phyloP scores from a whole-genome alignment of 2,888 invertebrate species.

The Poecilus cupreus region DNA sequence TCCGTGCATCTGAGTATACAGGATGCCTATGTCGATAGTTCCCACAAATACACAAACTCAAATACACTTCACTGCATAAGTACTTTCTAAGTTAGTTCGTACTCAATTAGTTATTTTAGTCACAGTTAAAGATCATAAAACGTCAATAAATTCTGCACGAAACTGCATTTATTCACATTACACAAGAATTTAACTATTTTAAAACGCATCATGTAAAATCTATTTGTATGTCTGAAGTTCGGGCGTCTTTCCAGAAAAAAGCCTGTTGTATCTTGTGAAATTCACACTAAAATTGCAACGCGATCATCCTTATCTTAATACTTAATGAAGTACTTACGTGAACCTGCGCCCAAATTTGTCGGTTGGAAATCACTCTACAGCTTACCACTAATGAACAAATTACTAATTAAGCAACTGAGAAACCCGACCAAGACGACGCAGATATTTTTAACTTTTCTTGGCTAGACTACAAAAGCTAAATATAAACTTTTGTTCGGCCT shows the following conservation, averaged over 20 bases:
- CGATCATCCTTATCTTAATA: not conserved
- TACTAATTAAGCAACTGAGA: conserved; percentile 21
- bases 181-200: conserved; percentile 5
- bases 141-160: not conserved
- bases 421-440: not conserved
- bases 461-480: conserved; percentile 16
- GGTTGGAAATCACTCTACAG: not conserved
- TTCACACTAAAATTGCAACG: not conserved
- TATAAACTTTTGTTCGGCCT: conserved; percentile 51
- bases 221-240: conserved; percentile 7
- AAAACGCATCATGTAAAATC: not conserved
- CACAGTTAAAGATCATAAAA: not conserved
- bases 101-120: not conserved
- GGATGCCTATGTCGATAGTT: too few relatives aligned
- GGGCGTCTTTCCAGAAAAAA: not conserved
- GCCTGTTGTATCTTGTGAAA: not conserved
- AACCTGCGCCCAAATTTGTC: not conserved
- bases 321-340: conserved; percentile 20
- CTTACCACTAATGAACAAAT: conserved; percentile 35
- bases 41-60: too few relatives aligned
- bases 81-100: not conserved
- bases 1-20: too few relatives aligned
- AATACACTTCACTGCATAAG: not conserved
- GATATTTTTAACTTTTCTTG: conserved; percentile 48
- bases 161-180: not conserved